Evolutionary conservation across 2,113 vertebrate genomes (phyloP), one percentile per base, ranked within the genome.

Genomic region (Fregata magnificens): DNA sequence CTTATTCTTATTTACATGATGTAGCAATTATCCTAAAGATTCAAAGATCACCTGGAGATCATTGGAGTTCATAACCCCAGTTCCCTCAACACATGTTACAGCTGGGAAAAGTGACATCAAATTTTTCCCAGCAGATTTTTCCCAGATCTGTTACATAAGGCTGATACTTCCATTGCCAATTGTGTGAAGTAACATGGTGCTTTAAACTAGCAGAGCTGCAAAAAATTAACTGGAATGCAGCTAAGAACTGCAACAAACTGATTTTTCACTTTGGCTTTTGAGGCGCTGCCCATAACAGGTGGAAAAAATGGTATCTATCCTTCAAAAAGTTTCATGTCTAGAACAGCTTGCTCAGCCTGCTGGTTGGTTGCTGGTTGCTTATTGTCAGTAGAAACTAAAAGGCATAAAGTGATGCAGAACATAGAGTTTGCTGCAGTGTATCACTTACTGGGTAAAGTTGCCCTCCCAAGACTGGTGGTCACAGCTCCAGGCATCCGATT

Each of bases 41-140:
- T 38, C n/a, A 47, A 47, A 84, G 70, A 91, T 91, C 56, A 53
- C 67, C 70, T 66, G 61, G 22, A 69, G 62, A 90, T 45, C 61
- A 32, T 24, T 65, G 6, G 40, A 82, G 74, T 80, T 90, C 52
- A 47, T 82, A 85, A 67, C 44, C 32, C 17, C 9, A 2, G 20
- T 69, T 91, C 49, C 56, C 45, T 61, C n/a, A 76, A 38, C 18
- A 49, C 25, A 20, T 56, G 8, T 69, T 87, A 40, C 52, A 87
- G 56, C 66, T 94, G 86, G 58, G 70, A 93, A 82, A 76, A 79
- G 13, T 18, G 34, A 52, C 44, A 90, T 44, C 10, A 72, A 9
- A 28, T 82, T 92, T 94, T 94, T 95, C 70, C 86, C 94, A 90
- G 45, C 22, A 80, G 28, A 76, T 90, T 95, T 93, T 97, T 86